These are phyloP conservation scores for Cerceris rybyensis DNA, from an alignment of 2,888 invertebrate species.

Conservation along the genomic window DNA sequence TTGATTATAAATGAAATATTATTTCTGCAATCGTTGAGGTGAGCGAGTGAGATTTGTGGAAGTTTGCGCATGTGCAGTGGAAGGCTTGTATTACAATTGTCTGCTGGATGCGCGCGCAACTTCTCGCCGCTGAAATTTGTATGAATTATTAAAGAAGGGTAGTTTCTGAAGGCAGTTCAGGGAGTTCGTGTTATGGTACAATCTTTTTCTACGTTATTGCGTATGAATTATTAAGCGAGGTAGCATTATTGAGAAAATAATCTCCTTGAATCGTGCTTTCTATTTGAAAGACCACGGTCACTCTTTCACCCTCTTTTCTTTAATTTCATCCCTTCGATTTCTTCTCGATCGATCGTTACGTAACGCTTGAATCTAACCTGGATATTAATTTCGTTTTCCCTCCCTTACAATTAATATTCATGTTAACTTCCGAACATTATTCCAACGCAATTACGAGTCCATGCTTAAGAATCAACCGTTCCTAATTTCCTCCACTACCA, in stretches of 20 bases:
- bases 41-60: no score
- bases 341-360: no score
- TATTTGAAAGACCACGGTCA: no score
- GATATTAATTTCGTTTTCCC: no score
- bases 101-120: no score
- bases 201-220: neutral
- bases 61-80: no score
- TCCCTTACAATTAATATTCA: neutral
- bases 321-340: no score
- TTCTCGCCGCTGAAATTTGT: neutral
- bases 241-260: neutral
- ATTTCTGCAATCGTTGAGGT: no score
- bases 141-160: constrained; percentile 5
- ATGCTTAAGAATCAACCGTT: neutral
- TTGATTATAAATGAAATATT: no score
- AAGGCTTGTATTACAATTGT: neutral
- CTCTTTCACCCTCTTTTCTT: no score
- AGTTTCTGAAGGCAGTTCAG: neutral
- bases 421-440: neutral
- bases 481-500: constrained; percentile 1
- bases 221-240: neutral
- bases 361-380: no score
- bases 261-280: neutral
- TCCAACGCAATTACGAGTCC: neutral
- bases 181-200: neutral